Evolutionary conservation across 2,797 vertebrate species (phyloP).

Genomic region (Etheostoma nigrum): DNA sequence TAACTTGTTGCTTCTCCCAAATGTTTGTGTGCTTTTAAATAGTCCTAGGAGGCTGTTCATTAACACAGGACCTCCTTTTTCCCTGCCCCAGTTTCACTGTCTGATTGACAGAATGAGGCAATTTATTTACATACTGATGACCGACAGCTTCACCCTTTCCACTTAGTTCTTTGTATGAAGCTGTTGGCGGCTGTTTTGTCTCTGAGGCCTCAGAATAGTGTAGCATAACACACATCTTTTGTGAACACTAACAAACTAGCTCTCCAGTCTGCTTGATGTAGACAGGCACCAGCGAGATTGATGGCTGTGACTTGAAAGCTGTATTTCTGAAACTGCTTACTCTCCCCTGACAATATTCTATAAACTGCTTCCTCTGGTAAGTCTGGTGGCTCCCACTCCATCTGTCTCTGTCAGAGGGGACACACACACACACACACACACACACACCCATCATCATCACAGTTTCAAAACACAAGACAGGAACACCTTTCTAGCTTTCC

Average conservation of each 20-base stretch:
- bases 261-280: conserved; percentile 68
- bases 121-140: conserved; percentile 81
- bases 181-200: conserved; percentile 63
- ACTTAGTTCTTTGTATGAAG: conserved; percentile 42
- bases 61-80: conserved; percentile 46
- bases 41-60: conserved; percentile 49
- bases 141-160: conserved; percentile 68
- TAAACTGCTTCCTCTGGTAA: conserved; percentile 86
- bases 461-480: conserved; percentile 60
- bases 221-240: conserved; percentile 69
- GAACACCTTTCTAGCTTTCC: conserved; percentile 48
- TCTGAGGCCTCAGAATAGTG: conserved; percentile 60
- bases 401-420: conserved; percentile 84
- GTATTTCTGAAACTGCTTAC: conserved; percentile 82
- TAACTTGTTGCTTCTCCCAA: conserved; percentile 27
- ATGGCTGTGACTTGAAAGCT: conserved; percentile 85
- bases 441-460: conserved; percentile 55
- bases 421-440: conserved; percentile 44
- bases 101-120: conserved; percentile 80
- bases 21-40: conserved; percentile 46
- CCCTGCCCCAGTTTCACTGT: conserved; percentile 70
- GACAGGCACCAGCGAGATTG: conserved; percentile 80
- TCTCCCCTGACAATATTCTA: conserved; percentile 85
- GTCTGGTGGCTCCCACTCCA: conserved; percentile 82
- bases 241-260: conserved; percentile 77